phyloP scores from a whole-genome alignment of 2,888 invertebrate species.

The Tipula vernalis region DNA sequence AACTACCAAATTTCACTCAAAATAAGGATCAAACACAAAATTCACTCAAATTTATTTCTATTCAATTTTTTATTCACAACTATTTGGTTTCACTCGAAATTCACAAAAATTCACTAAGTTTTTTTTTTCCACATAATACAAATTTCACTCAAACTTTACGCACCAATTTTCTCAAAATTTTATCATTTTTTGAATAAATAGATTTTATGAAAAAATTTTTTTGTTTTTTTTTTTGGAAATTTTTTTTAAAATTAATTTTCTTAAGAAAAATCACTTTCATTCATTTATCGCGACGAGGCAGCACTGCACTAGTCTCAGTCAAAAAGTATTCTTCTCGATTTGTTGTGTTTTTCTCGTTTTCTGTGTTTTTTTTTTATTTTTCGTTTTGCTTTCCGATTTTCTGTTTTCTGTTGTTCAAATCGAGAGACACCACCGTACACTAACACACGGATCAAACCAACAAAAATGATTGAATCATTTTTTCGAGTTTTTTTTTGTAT shows the following conservation, averaged over 20 bases:
- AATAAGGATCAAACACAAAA: not conserved
- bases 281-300: constrained; percentile 11
- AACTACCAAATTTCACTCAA: not conserved
- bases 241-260: not conserved
- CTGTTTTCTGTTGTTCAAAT: not conserved
- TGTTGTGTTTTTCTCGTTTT: not conserved
- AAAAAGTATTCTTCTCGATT: constrained; percentile 8
- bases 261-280: not conserved
- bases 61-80: not conserved
- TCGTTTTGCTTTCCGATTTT: not conserved
- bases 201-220: not conserved
- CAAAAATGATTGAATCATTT: constrained; percentile 4
- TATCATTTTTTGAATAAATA: too few relatives aligned
- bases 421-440: constrained; percentile 4
- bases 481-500: not conserved
- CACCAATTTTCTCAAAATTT: not conserved
- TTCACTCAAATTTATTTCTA: not conserved
- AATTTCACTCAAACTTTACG: not conserved
- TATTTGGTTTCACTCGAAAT: not conserved
- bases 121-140: not conserved
- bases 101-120: not conserved
- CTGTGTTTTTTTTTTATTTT: not conserved
- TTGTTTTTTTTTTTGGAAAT: not conserved
- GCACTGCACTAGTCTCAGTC: constrained; percentile 11
- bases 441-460: not conserved